Percentiles rank a stretch among this genome's conserved stretches.
These are phyloP conservation scores for Pipistrellus pipistrellus DNA, from an alignment of 2,797 vertebrate genomes.

Conservation along the genomic window DNA sequence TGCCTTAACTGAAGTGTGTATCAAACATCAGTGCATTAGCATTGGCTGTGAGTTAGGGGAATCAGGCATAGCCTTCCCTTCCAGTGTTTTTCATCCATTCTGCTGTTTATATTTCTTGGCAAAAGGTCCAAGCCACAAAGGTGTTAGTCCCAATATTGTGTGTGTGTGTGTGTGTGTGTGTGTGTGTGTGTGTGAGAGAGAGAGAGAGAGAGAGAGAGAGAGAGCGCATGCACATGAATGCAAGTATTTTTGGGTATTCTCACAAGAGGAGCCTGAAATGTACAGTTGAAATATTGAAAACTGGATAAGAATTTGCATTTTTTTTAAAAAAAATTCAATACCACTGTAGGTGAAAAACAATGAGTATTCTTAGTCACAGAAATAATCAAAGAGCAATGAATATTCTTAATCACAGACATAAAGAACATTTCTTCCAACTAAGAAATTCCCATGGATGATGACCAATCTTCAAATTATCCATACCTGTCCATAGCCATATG, in stretches of 20 bases:
- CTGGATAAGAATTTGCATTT: conserved; percentile 1
- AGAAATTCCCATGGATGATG: conserved; percentile 17
- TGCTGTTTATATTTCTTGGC: conserved; percentile 72
- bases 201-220: no score
- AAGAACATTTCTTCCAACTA: neutral
- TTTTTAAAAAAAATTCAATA: conserved; percentile 33
- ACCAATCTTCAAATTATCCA: neutral
- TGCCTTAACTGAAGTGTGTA: conserved; percentile 77
- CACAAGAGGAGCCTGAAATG: neutral
- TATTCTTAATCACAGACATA: conserved; percentile 54
- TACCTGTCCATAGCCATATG: neutral
- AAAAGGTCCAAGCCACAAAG: conserved; percentile 39
- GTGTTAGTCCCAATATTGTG: conserved; percentile 7
- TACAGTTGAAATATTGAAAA: conserved; percentile 60
- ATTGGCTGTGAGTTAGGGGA: conserved; percentile 38
- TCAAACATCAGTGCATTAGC: conserved; percentile 74
- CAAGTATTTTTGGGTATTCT: neutral
- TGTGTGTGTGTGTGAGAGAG: neutral
- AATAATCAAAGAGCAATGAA: conserved; percentile 37
- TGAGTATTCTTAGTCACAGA: conserved; percentile 39
- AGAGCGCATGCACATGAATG: neutral
- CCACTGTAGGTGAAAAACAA: neutral
- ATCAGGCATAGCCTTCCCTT: neutral
- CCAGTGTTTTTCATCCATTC: conserved; percentile 51
- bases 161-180: neutral